Percentiles rank a stretch among this genome's conserved stretches.
phyloP scores from a whole-genome alignment of 2,888 invertebrate species.

The Limenitis camilla region DNA sequence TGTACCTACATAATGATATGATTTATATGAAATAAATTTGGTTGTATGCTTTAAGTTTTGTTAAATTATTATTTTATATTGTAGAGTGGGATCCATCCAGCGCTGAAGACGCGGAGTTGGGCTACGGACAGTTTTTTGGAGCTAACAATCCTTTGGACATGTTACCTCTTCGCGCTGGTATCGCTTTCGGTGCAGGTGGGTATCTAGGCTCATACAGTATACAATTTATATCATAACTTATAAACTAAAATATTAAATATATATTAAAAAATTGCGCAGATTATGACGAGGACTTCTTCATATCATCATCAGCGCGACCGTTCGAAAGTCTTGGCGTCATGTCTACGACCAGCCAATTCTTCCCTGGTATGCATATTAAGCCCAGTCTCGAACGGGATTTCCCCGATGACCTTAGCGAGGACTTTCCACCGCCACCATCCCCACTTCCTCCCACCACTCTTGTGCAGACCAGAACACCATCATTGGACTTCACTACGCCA shows the following conservation, averaged over 20 bases:
- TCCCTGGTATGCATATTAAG: constrained; percentile 76
- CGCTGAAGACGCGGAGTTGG: constrained; percentile 60
- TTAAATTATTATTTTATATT: too few species aligned
- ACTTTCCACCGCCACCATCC: constrained; percentile 36
- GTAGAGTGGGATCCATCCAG: constrained; percentile 61
- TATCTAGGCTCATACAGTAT: not conserved
- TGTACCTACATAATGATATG: too few species aligned
- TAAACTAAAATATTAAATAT: too few species aligned
- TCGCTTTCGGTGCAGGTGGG: constrained; percentile 53
- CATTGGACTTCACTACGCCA: constrained; percentile 72
- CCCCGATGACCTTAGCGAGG: constrained; percentile 38
- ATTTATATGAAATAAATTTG: too few species aligned
- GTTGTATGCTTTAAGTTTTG: too few species aligned
- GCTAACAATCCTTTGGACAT: constrained; percentile 47
- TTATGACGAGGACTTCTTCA: constrained; percentile 81
- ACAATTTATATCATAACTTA: not conserved
- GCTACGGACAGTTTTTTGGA: constrained; percentile 64
- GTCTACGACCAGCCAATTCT: constrained; percentile 79
- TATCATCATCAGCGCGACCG: constrained; percentile 82
- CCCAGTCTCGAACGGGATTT: constrained; percentile 39
- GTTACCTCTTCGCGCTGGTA: constrained; percentile 51
- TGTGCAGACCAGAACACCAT: constrained; percentile 42
- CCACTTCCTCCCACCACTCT: constrained; percentile 32
- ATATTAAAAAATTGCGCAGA: constrained; percentile 43
- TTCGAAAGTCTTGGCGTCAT: constrained; percentile 77